Base-by-base conservation (phyloP, 2,113 vertebrate species). In the Morone chrysops region DNA sequence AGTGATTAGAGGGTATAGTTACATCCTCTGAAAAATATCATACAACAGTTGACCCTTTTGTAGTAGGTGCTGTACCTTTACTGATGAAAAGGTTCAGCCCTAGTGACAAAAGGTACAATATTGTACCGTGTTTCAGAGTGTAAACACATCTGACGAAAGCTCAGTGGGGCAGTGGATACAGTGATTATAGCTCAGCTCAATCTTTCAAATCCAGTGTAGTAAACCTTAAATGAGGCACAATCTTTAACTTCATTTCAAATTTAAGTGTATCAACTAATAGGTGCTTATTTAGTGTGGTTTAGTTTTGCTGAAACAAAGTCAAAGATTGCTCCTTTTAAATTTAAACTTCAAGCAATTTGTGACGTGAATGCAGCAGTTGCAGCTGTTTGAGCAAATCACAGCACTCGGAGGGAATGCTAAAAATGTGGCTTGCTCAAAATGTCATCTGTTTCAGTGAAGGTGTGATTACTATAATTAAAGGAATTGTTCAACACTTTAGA, bases 261-360 rank as follows among this genome's bases (percentile, higher is more conserved):
- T 11, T 1, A 4, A 31, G 36, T 61, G 67, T 11, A 69, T 75
- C 38, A 16, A 25, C 41, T 38, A 40, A 71, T 9, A 14, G 16
- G 2, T 40, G 10, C 2, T 40, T 11, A 53, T 53, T 70, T 66
- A 10, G 61, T 51, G 20, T 5, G 5, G 54, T 65, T 41, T 25
- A 14, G 11, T 74, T 56, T 41, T 74, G 50, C 36, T 45, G 1
- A 38, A 66, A 78, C 5, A 67, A 72, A 82, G 80, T 60, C 47
- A 74, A 80, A 84, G 79, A 87, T 86, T 86, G 78, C 54, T 57
- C 73, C 79, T 74, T 73, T 57, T 48, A 4, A 67, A 18, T 6
- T 38, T 8, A 6, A 50, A 45, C 38, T 47, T 70, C 36, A 63
- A 53, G 41, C 51, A 5, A 4, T 56, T 57, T 50, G 48, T 80